A percentile compares a stretch with the other conserved stretches of the same genome.
These are phyloP conservation scores for Eueremaeus valkanovi DNA, from an alignment of 2,888 invertebrate genomes.

Conservation along the genomic window DNA sequence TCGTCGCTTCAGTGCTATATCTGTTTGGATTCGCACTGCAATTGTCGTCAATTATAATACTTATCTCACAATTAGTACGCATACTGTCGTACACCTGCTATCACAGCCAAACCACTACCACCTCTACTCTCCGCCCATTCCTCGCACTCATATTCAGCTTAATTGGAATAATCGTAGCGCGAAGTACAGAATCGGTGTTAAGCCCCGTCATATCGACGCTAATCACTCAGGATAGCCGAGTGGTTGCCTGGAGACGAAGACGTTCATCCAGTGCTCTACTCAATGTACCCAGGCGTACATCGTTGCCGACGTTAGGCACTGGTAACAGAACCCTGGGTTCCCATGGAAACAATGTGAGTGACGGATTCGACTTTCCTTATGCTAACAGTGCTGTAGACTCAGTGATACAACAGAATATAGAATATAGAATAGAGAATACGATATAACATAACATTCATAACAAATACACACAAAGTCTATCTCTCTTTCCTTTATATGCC, in stretches of 20 bases:
- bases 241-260: slow-evolving; percentile 13
- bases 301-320: neutral
- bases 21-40: neutral
- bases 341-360: neutral
- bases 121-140: neutral
- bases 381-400: too few relatives aligned
- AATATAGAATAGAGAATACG: too few relatives aligned
- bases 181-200: slow-evolving; percentile 7
- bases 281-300: neutral
- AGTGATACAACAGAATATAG: too few relatives aligned
- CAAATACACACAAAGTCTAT: too few relatives aligned
- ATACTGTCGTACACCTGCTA: neutral
- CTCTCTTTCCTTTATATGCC: too few relatives aligned
- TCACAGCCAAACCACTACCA: neutral
- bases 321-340: neutral
- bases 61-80: neutral
- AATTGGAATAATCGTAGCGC: neutral
- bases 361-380: too few relatives aligned
- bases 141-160: neutral
- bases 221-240: neutral
- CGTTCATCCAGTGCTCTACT: neutral
- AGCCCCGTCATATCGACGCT: neutral
- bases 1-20: neutral
- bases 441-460: too few relatives aligned
- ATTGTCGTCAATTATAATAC: neutral